Conservation (phyloP, 92 coral and sea anemone species). For the Ricordea florida region DNA sequence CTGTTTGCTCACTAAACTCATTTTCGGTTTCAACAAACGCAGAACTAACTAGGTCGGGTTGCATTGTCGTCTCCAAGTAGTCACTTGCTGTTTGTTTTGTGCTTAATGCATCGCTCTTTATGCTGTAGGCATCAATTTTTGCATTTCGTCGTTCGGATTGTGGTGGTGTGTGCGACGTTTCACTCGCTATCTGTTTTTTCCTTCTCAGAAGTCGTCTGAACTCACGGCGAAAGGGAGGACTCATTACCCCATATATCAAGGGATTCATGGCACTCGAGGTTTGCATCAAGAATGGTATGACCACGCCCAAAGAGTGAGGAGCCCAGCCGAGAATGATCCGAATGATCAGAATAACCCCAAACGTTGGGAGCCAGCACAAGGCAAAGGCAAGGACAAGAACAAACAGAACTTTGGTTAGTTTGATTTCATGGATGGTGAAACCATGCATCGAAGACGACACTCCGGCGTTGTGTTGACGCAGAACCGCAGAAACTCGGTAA, state of each 20-base stretch:
- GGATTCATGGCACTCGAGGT: constrained; percentile 32
- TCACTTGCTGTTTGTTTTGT: no score
- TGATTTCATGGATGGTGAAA: constrained; percentile 13
- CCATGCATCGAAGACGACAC: background rate
- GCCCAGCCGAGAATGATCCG: constrained; percentile 4
- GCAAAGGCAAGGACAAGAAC: constrained; percentile 19
- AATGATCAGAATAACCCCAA: constrained; percentile 15
- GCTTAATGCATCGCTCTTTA: no score
- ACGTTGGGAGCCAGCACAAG: constrained; percentile 27
- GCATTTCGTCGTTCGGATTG: no score
- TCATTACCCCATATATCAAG: constrained; percentile 25
- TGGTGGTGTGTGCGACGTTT: no score
- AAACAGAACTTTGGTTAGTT: constrained; percentile 21
- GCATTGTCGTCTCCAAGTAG: no score
- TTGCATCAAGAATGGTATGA: constrained; percentile 29
- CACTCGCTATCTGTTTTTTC: no score
- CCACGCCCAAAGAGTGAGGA: constrained; percentile 10
- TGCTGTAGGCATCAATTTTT: no score
- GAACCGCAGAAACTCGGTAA: constrained; percentile 12
- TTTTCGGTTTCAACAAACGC: no score
- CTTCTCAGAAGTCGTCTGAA: constrained; percentile 10
- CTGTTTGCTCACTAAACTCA: no score
- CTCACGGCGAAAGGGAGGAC: constrained; percentile 30
- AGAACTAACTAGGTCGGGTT: no score
- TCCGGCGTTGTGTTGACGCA: constrained; percentile 2